Conservation (phyloP, 1,140 invertebrate genomes). For the Heliothis subflexa region DNA sequence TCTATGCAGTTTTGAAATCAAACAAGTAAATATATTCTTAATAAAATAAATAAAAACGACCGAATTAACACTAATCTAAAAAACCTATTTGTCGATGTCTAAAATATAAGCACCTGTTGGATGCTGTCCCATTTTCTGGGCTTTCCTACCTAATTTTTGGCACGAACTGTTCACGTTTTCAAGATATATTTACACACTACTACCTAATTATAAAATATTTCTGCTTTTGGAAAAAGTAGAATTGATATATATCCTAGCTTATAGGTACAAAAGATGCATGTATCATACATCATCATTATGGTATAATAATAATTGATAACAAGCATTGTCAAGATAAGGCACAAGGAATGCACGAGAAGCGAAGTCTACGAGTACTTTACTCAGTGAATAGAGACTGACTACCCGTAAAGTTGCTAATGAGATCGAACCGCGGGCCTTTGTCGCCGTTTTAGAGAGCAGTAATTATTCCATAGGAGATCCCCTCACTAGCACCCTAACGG, state of each 20-base stretch:
- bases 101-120: constrained; percentile 18
- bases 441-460: no score
- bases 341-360: constrained; percentile 77
- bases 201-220: not conserved
- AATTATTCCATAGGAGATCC: no score
- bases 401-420: not conserved
- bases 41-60: constrained; percentile 11
- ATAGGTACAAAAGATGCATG: constrained; percentile 29
- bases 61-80: not conserved
- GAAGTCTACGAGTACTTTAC: constrained; percentile 49
- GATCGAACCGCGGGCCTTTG: no score
- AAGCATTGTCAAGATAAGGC: constrained; percentile 65
- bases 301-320: constrained; percentile 30
- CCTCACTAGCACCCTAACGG: not conserved
- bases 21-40: not conserved
- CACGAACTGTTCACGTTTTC: constrained; percentile 56
- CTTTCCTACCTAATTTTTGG: constrained; percentile 52
- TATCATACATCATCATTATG: constrained; percentile 4
- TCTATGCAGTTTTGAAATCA: no score
- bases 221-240: not conserved
- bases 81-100: not conserved
- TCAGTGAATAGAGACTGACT: constrained; percentile 11
- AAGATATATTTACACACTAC: constrained; percentile 47
- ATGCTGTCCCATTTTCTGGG: constrained; percentile 9
- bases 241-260: not conserved